Conservation (phyloP, 2,888 invertebrate genomes). For the Lordiphosa fenestrarum region DNA sequence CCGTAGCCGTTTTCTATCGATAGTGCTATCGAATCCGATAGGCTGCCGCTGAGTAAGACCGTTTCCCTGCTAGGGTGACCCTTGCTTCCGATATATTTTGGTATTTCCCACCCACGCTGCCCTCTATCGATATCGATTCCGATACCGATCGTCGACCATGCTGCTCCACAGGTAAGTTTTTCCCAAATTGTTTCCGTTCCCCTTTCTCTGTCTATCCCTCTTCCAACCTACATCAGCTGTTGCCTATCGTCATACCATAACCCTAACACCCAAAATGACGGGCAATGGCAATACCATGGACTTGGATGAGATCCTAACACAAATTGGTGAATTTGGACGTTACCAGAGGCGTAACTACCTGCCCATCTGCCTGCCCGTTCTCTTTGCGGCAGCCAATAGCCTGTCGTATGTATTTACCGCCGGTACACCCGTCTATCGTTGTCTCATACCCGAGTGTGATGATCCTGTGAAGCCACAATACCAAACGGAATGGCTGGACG, state of each 20-base stretch:
- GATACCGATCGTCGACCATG: too few relatives aligned
- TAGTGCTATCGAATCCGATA: too few relatives aligned
- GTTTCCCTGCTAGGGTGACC: too few relatives aligned
- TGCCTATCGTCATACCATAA: too few relatives aligned
- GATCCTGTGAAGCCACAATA: constrained; percentile 45
- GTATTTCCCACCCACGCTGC: too few relatives aligned
- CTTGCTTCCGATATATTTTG: too few relatives aligned
- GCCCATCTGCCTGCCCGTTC: constrained; percentile 83
- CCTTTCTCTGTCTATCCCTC: constrained; percentile 2
- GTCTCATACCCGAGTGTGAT: constrained; percentile 82
- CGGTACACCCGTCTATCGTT: constrained; percentile 83
- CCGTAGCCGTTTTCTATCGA: too few relatives aligned
- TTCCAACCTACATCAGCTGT: constrained; percentile 3
- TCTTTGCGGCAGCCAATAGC: constrained; percentile 84
- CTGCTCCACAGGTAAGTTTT: too few relatives aligned
- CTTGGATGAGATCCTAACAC: constrained; percentile 83
- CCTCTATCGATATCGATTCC: too few relatives aligned
- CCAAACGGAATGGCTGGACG: constrained; percentile 80
- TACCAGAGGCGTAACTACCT: constrained; percentile 83
- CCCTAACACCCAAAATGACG: constrained; percentile 2
- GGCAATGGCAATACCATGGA: constrained; percentile 79
- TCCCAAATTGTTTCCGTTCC: too few relatives aligned
- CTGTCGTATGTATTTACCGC: constrained; percentile 84
- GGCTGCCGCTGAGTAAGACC: too few relatives aligned
- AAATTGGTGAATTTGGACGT: constrained; percentile 83